These are phyloP conservation scores for Matsumyia berberina DNA, from an alignment of 2,888 invertebrate species.

Conservation along the genomic window DNA sequence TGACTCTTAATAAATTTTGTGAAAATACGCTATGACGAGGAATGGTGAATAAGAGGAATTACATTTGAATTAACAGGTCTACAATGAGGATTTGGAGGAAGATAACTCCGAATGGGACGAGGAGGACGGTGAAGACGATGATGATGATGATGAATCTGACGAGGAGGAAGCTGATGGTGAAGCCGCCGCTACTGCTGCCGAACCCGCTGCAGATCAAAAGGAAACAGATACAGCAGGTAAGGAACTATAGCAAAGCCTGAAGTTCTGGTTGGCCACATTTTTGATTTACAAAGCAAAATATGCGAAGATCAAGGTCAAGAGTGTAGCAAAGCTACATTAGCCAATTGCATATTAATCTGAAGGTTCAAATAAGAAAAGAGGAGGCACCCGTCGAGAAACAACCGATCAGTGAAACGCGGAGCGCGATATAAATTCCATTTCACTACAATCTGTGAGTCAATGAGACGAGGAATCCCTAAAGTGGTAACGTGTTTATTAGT, in stretches of 20 bases:
- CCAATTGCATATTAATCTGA: no score
- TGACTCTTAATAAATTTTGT: slow-evolving; percentile 11
- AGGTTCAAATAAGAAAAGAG: no score
- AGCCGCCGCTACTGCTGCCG: slow-evolving; percentile 78
- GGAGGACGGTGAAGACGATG: slow-evolving; percentile 86
- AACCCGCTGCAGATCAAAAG: slow-evolving; percentile 77
- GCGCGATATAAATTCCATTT: no score
- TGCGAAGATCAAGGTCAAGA: no score
- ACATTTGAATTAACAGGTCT: slow-evolving; percentile 78
- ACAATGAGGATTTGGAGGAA: slow-evolving; percentile 86
- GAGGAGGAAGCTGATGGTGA: slow-evolving; percentile 85
- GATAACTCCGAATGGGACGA: slow-evolving; percentile 88
- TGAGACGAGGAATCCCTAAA: no score
- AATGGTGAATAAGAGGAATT: slow-evolving; percentile 12
- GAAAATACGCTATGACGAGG: neutral
- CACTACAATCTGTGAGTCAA: no score
- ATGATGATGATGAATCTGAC: slow-evolving; percentile 86
- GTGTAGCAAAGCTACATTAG: no score
- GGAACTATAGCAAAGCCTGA: slow-evolving; percentile 44
- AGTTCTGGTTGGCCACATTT: no score
- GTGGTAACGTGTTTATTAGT: no score
- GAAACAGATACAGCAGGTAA: slow-evolving; percentile 77
- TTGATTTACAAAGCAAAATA: no score
- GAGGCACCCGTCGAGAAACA: no score
- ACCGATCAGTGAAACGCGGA: no score